Base-by-base conservation (phyloP, 2,888 invertebrate genomes). In the Pseudoips prasinana region DNA sequence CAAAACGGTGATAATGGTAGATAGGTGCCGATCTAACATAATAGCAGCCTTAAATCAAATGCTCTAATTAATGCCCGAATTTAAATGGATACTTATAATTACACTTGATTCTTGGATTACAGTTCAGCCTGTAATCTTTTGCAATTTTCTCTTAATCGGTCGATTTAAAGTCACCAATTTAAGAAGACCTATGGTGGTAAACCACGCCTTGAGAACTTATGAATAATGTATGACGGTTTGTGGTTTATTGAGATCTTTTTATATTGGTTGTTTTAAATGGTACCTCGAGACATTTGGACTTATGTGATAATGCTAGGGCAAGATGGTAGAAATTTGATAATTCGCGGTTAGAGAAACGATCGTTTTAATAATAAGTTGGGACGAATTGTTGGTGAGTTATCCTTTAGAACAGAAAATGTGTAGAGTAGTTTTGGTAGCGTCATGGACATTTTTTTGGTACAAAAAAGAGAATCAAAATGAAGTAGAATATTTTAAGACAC, bases 241-340 rank as follows among this genome's bases (percentile, higher is more conserved):
- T 66, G 64, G 57, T 59, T 58, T 66, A 63, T 68, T 60, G 58
- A 46, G 66, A 22, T 48, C 66, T 39, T 33, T 23, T 47, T 34
- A 33, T 28, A 23, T 17, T 71, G 73, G 75, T 49, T 54, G 49
- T 49, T 53, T 56, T 66, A 68, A 72, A 70, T 69, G 74, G 68
- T 73, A 73, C 66, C 73, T 55, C 73, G 70, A 85, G 84, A 87
- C 83, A 85, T 83, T 85, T 82, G 82, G 82, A 83, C 83, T 81
- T 83, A 84, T 86, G 81, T 83, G 85, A 83, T 87, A 86, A 86
- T 86, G 56, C 76, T 83, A 85, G 82, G 83, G 83, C 76, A 69
- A 79, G 73, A 46, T 69, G 66, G 61, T 76, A 76, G 84, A 86
- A 85, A 87, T 87, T 86, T 83, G 87, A 87, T 88, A 87, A 88